Percentiles rank a stretch among this genome's conserved stretches.
phyloP scores from a whole-genome alignment of 2,113 vertebrate species.

The Vireo altiloquus region DNA sequence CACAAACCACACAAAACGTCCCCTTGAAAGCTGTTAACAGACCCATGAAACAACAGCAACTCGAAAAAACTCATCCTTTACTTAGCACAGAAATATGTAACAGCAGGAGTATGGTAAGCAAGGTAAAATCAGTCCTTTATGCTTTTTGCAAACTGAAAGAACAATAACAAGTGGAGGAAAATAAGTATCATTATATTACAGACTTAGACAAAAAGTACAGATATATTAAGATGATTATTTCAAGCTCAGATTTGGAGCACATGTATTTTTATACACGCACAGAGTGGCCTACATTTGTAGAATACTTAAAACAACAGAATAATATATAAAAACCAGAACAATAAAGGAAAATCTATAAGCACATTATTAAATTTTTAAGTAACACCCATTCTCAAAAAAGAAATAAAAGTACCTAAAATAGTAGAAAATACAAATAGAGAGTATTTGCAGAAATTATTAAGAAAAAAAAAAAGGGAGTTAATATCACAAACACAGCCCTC shows the following conservation, averaged over 20 bases:
- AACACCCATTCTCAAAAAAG: not conserved
- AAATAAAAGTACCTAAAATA: not conserved
- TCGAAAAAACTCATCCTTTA: not conserved
- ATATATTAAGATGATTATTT: not conserved
- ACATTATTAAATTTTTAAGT: not conserved
- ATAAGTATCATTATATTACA: not conserved
- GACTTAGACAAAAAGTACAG: not conserved
- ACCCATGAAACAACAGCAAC: not conserved
- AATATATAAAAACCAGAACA: not conserved
- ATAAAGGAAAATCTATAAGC: not conserved
- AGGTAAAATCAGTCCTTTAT: not conserved
- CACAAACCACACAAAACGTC: not conserved
- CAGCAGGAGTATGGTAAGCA: not conserved
- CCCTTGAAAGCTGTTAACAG: not conserved
- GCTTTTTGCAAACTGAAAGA: not conserved
- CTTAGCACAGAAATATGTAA: not conserved
- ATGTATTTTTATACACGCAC: not conserved
- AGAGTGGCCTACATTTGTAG: not conserved
- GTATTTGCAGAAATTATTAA: not conserved
- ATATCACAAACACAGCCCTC: not conserved
- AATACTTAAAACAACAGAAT: not conserved
- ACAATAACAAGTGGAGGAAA: not conserved
- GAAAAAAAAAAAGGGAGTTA: not conserved
- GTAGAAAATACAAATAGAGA: not conserved
- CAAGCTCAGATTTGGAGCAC: not conserved